Conservation (phyloP, 2,888 invertebrate genomes). For the Diaphora mendica region DNA sequence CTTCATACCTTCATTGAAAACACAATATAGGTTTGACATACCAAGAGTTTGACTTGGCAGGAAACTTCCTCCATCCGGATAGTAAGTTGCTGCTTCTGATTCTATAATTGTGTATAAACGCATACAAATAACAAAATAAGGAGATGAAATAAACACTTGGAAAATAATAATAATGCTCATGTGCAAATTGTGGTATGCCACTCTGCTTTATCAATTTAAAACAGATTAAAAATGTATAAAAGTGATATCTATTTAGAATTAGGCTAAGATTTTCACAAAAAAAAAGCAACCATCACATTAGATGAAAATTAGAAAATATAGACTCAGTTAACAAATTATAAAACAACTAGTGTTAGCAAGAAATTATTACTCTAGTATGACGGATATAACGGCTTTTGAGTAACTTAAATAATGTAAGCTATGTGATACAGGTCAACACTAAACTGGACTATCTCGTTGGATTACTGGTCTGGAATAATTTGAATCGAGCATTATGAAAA, state of each 20-base stretch:
- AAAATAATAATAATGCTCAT: neutral
- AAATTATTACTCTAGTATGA: no score
- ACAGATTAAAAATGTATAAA: neutral
- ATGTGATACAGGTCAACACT: neutral
- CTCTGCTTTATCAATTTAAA: neutral
- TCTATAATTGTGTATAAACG: neutral
- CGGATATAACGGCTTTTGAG: neutral
- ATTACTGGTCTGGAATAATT: neutral
- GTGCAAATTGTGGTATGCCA: neutral
- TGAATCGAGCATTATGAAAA: no score
- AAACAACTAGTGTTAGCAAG: neutral
- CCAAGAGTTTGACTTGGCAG: neutral
- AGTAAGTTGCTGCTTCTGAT: neutral
- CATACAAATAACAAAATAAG: neutral
- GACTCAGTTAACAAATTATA: neutral
- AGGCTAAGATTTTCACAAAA: neutral
- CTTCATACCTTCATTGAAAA: neutral
- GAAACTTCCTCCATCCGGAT: neutral
- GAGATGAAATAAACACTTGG: neutral
- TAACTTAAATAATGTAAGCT: neutral
- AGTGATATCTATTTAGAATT: neutral
- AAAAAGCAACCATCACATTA: no score
- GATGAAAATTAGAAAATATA: neutral
- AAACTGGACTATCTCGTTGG: neutral
- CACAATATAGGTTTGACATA: neutral